Evolutionary conservation across 1,140 invertebrate genomes (phyloP), one percentile per base, ranked within the genome.

Genomic region (Lepidurus arcticus): DNA sequence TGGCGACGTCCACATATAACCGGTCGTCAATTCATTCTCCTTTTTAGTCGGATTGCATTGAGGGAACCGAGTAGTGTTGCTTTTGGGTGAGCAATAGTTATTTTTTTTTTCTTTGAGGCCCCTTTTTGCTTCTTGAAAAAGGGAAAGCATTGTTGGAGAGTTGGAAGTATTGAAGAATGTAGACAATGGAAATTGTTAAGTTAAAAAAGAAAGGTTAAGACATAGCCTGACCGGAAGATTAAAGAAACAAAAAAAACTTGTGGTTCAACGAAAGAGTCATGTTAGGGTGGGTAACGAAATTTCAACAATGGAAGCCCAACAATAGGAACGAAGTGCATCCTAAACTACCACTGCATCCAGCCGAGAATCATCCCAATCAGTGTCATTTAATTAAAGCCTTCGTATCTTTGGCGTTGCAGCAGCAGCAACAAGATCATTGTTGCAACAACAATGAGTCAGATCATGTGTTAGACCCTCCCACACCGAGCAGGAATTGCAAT

Each of bases 291-390:
- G 53, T 65, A 0, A 65, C 53, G 6, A 65, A 65, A 21, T 10
- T 65, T n/a, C 53, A 65, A 65, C 53, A 65, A 65, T 65, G 53
- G 53, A 65, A 65, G 53, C 53, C 53, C 21, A 65, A 65, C 21
- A 65, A 65, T 65, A 65, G 13, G 21, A 65, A 65, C 21, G 53
- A 65, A 65, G 53, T 65, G 53, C 53, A 65, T 65, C 53, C 53
- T n/a, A 65, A 65, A 21, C 21, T 65, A 13, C 53, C 53, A 7
- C 21, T 65, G 21, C 53, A 65, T 21, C 53, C 53, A 21, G 53
- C 53, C 53, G 53, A 65, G 53, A 65, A 65, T 65, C 53, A 11
- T 21, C 53, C 53, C 16, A 21, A 65, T 65, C 53, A 65, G 53
- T 65, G 53, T 16, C 53, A 65, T 65, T 21, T 65, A 13, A 65